Evolutionary conservation across 2,888 invertebrate genomes (phyloP), one percentile per base, ranked within the genome.

Genomic region (Ochropleura leucogaster): DNA sequence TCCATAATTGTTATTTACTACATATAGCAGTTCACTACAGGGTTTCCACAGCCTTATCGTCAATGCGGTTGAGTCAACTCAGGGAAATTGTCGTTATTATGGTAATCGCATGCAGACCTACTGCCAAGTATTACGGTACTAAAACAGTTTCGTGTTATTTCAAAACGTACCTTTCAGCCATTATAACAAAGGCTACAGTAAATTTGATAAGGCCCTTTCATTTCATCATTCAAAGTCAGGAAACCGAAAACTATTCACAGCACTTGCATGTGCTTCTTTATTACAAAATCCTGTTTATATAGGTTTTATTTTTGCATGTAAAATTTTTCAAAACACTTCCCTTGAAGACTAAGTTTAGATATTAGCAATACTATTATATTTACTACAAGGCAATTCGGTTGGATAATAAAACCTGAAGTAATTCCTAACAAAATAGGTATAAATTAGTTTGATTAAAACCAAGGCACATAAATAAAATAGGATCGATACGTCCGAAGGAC

Each of bases 401-500:
- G 51, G 42, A 68, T 60, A 66, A 69, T 73, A 84, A 80, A 84
- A 63, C 30, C 30, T 59, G 62, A 60, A 66, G 40, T 74, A 40
- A 67, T 20, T 42, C 57, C 64, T 53, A 53, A 42, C 16, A 59
- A 74, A 68, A 64, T 44, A 62, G 44, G 62, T 72, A 74, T 77
- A 64, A 70, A 84, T 82, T 74, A 79, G 66, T 63, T 76, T 78
- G 78, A 80, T 87, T 86, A 84, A 83, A 79, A 70, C 69, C 72
- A 59, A 73, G 46, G 44, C 44, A 78, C 74, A 77, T 72, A 85
- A 84, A 83, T 69, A 76, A 76, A 88, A 78, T 72, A 68, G 68
- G 81, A 69, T 85, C 86, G 77, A 83, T 85, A 71, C 49, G 69
- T 77, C 77, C 83, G 85, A 87, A 88, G 87, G 87, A 84, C 85